Percentiles rank a stretch among this genome's conserved stretches.
Conservation (phyloP, 2,113 vertebrate species). For the Dipodomys ordii region DNA sequence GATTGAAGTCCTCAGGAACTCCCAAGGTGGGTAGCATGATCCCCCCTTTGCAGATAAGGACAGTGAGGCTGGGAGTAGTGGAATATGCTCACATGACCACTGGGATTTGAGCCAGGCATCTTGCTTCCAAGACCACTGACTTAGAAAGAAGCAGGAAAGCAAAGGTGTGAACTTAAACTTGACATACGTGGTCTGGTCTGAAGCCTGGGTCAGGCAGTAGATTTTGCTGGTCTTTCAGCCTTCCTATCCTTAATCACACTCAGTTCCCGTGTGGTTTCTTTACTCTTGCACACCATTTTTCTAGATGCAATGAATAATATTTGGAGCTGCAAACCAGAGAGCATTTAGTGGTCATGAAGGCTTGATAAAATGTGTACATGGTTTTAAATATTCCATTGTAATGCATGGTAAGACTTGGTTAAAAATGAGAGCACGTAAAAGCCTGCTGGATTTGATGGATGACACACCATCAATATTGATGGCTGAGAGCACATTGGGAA, state of each 20-base stretch:
- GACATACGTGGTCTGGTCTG: neutral
- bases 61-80: neutral
- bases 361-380: constrained; percentile 84
- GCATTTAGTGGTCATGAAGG: constrained; percentile 83
- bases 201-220: neutral
- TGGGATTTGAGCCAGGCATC: neutral
- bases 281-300: constrained; percentile 39
- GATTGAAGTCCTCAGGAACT: neutral
- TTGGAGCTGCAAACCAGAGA: constrained; percentile 83
- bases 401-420: constrained; percentile 86
- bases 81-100: neutral
- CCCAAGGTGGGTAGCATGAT: neutral
- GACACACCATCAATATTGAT: constrained; percentile 85
- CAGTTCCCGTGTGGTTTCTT: constrained; percentile 19
- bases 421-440: constrained; percentile 87
- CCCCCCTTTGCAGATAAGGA: neutral
- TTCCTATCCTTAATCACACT: constrained; percentile 22
- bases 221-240: neutral
- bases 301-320: constrained; percentile 76
- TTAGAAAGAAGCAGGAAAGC: neutral
- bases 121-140: neutral
- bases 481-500: constrained; percentile 76
- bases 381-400: constrained; percentile 87
- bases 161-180: neutral
- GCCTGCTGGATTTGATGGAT: constrained; percentile 87